Percentiles rank a stretch among this genome's conserved stretches.
These are phyloP conservation scores for Centropus bengalensis DNA, from an alignment of 2,113 vertebrate genomes.

Conservation along the genomic window DNA sequence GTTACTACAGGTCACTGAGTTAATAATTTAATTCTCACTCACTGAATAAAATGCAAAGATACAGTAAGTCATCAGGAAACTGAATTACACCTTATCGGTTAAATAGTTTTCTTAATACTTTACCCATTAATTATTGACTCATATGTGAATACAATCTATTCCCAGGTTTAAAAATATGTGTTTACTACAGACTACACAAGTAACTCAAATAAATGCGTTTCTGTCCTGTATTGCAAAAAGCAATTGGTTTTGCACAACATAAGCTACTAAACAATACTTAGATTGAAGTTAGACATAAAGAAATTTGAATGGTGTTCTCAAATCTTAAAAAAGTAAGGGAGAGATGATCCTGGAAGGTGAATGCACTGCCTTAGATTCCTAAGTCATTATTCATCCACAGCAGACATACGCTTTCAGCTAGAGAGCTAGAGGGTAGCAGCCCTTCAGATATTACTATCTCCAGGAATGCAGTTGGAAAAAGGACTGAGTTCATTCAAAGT, in stretches of 20 bases:
- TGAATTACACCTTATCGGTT: conserved; percentile 13
- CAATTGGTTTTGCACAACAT: background rate
- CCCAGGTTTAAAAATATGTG: background rate
- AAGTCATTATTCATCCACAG: background rate
- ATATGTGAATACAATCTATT: background rate
- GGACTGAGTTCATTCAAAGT: background rate
- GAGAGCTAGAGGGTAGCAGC: background rate
- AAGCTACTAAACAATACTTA: background rate
- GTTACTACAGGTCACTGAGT: conserved; percentile 28
- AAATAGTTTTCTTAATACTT: conserved; percentile 19
- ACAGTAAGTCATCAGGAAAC: conserved; percentile 19
- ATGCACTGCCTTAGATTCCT: background rate
- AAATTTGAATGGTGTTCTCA: background rate
- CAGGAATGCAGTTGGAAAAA: background rate
- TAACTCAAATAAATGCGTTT: background rate
- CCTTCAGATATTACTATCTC: background rate
- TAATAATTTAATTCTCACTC: conserved; percentile 21
- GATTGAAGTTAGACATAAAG: background rate
- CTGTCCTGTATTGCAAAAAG: background rate
- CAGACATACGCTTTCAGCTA: background rate
- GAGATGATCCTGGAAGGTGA: background rate
- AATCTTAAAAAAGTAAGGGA: background rate
- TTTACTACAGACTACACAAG: background rate
- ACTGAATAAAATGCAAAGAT: conserved; percentile 18
- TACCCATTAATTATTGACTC: background rate